Base-by-base conservation (phyloP, 2,888 invertebrate species). In the Cistogaster globosa region DNA sequence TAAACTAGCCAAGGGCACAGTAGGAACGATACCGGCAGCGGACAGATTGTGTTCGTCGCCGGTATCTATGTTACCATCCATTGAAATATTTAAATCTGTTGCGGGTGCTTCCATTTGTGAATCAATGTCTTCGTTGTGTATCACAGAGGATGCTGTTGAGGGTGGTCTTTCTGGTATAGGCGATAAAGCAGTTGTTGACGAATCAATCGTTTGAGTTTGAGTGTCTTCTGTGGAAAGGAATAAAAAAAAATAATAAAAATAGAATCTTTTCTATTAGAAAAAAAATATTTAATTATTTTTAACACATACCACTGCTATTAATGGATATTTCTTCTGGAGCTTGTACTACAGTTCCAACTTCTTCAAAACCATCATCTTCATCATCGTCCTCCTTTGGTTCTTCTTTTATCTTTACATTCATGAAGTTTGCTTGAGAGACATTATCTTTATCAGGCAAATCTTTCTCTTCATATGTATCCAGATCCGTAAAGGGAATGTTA, bases 21-120 rank as follows among this genome's bases (percentile, higher is more conserved):
- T 89, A 83, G 89, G 89, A 88, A 91, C 89, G 9, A 93, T 88
- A 22, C 94, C 92, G 14, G 94, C 89, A 86, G 90, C 88, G 76
- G 91, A 91, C 75, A 91, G 86, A 86, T 91, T 91, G 83, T 91
- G 92, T 2, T 94, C 93, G 75, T 94, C 93, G 57, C 94, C 94
- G 14, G 95, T 92, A 89, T 96, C 96, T 11, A 96, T 94, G 91
- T 97, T 97, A 53, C 96, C 97, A 91, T 97, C 97, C 86, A 97
- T 96, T 0, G 96, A 95, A 26, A 86, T 85, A 68, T 86, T 87
- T 58, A 86, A 80, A 83, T 89, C 88, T 38, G 86, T 87, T 14
- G 75, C 51, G 65, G 94, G 58, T 0, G 81, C 48, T 51, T 81
- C 77, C 62, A 81, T 38, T 48, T 75, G 36, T 9, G 81, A 76